Evolutionary conservation across 2,888 invertebrate species (phyloP).

Genomic region (Xanthorhoe spadicearia): DNA sequence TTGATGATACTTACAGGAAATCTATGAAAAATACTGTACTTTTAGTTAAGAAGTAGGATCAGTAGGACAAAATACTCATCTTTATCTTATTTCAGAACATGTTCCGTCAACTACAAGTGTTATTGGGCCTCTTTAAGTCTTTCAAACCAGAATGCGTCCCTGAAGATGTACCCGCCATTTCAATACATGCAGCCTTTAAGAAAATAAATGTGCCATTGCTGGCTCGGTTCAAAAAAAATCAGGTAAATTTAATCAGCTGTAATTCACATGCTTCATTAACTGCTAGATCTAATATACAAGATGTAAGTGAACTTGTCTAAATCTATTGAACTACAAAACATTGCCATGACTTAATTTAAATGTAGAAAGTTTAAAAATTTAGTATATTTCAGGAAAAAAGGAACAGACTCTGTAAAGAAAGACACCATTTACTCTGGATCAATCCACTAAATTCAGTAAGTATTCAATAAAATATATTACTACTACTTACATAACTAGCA

Average conservation of each 20-base stretch:
- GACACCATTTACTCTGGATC: constrained; percentile 65
- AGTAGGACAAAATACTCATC: background rate
- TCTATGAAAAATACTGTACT: background rate
- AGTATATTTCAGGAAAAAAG: constrained; percentile 55
- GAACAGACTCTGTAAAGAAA: constrained; percentile 51
- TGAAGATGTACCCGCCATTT: constrained; percentile 73
- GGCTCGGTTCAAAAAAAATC: constrained; percentile 65
- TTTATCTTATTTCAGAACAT: constrained; percentile 59
- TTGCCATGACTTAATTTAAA: too few relatives aligned
- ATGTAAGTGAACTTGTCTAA: too few relatives aligned
- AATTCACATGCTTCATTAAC: too few relatives aligned
- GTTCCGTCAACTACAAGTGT: constrained; percentile 69
- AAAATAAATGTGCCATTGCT: constrained; percentile 66
- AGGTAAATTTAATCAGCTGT: constrained; percentile 54
- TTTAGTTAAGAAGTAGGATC: background rate
- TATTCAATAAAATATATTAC: constrained; percentile 8
- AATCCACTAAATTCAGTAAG: constrained; percentile 71
- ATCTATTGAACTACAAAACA: too few relatives aligned
- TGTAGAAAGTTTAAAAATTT: too few relatives aligned
- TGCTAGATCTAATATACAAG: too few relatives aligned
- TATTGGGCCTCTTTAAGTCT: constrained; percentile 77
- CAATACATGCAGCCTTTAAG: constrained; percentile 72
- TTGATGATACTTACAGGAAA: too few relatives aligned
- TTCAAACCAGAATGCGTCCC: constrained; percentile 81
- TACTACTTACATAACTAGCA: too few relatives aligned